A percentile compares a stretch with the other conserved stretches of the same genome.
These are phyloP conservation scores for Melipona quadrifasciata DNA, from an alignment of 1,140 invertebrate species.

Conservation along the genomic window DNA sequence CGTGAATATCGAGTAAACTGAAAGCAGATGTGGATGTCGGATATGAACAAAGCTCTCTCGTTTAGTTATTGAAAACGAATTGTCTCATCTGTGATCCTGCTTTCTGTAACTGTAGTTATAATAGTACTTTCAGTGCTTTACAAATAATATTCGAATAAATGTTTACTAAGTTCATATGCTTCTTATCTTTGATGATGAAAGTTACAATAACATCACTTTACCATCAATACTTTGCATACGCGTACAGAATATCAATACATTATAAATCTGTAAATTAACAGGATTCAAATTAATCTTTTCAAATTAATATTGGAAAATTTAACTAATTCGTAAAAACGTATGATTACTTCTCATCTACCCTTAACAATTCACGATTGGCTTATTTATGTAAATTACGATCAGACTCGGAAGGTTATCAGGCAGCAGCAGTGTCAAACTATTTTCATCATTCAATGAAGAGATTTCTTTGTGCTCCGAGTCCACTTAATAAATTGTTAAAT, in stretches of 20 bases:
- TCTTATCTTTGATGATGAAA: neutral
- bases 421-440: slow-evolving; percentile 7
- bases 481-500: neutral
- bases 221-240: neutral
- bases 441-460: neutral
- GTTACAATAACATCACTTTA: neutral
- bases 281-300: neutral
- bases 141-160: neutral
- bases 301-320: neutral
- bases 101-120: neutral
- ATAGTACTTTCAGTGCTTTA: neutral
- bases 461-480: slow-evolving; percentile 2
- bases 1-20: neutral
- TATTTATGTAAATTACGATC: neutral
- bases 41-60: neutral
- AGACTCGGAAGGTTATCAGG: slow-evolving; percentile 8
- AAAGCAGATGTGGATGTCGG: neutral
- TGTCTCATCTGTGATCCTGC: neutral
- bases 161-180: neutral
- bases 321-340: too few species aligned
- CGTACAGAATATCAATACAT: neutral
- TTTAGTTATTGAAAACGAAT: neutral
- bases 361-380: neutral
- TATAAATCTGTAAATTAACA: neutral
- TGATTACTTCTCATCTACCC: neutral